A percentile compares a stretch with the other conserved stretches of the same genome.
phyloP scores from a whole-genome alignment of 2,797 vertebrate species.

The Neosalanx taihuensis region DNA sequence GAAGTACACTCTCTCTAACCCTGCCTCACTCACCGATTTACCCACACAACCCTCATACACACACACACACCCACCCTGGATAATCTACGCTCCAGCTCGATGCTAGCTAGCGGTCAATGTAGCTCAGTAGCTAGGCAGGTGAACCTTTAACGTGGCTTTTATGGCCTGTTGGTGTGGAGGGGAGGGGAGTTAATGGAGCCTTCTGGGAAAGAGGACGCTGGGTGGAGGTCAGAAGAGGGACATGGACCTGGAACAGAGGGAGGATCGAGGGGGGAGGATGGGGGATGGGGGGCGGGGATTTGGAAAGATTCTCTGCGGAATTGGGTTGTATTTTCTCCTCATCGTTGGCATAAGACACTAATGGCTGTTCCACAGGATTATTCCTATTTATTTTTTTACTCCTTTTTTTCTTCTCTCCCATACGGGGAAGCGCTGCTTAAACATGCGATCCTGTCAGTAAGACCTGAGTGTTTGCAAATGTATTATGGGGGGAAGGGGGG shows the following conservation, averaged over 20 bases:
- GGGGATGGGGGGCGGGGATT: constrained; percentile 18
- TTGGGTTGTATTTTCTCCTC: constrained; percentile 22
- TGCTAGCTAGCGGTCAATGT: constrained; percentile 20
- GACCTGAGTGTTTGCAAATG: background rate
- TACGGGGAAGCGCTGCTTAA: background rate
- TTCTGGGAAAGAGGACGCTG: constrained; percentile 24
- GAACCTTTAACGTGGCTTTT: constrained; percentile 11
- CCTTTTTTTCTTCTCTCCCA: no score
- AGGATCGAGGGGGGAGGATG: constrained; percentile 3
- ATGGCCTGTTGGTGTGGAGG: constrained; percentile 16
- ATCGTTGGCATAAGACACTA: constrained; percentile 27
- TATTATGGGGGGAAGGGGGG: background rate
- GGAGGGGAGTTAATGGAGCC: constrained; percentile 17
- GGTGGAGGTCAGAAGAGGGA: constrained; percentile 11
- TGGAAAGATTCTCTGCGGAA: constrained; percentile 28
- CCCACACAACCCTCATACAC: background rate
- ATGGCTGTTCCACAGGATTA: constrained; percentile 30
- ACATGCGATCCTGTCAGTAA: background rate
- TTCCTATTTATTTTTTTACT: background rate
- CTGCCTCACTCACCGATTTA: background rate
- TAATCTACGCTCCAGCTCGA: background rate
- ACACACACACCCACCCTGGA: background rate
- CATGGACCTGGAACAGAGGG: constrained; percentile 15
- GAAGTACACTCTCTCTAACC: background rate
- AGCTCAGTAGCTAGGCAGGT: constrained; percentile 31